phyloP scores from a whole-genome alignment of 2,113 vertebrate genomes.

The Eonycteris spelaea region DNA sequence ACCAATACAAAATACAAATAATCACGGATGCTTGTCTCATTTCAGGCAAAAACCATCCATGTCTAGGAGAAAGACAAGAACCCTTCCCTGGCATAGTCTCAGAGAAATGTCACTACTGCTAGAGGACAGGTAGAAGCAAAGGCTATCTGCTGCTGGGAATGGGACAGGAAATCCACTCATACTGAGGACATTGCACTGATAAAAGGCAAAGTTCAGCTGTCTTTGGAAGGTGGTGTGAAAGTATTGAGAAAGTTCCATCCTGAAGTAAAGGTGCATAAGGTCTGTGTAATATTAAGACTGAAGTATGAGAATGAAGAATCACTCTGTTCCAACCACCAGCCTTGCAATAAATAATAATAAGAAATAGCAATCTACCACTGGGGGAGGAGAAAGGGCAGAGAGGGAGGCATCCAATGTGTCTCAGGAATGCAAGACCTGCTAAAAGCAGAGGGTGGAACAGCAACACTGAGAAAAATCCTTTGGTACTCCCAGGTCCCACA shows the following conservation, averaged over 20 bases:
- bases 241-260: neutral
- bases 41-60: neutral
- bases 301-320: neutral
- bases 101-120: neutral
- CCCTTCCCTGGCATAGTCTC: neutral
- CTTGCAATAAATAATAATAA: neutral
- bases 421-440: neutral
- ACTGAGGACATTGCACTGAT: neutral
- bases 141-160: neutral
- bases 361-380: neutral
- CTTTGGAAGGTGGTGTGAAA: neutral
- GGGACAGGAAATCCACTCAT: neutral
- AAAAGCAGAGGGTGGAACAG: neutral
- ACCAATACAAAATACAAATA: neutral
- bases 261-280: neutral
- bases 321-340: neutral
- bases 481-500: neutral
- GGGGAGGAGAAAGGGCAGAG: neutral
- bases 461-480: neutral
- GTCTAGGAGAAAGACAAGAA: neutral
- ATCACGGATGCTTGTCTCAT: neutral
- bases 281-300: neutral
- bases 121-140: neutral
- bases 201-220: neutral
- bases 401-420: neutral